Percentiles rank a stretch among this genome's conserved stretches.
Conservation (phyloP, 2,113 vertebrate genomes). For the Charadrius vociferus region DNA sequence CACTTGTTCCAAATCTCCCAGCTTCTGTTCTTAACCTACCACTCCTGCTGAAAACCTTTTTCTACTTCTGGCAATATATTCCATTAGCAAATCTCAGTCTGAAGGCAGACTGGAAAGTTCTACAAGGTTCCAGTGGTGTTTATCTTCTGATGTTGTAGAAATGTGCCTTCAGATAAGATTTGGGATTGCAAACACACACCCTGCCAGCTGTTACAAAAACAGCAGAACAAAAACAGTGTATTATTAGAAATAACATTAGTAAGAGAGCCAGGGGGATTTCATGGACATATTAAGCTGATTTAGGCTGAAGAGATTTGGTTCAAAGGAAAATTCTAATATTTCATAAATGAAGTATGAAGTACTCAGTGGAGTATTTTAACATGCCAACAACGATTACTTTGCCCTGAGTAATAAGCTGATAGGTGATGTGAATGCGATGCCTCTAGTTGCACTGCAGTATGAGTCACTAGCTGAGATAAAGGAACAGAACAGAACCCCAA, state of each 20-base stretch:
- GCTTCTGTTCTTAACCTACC: neutral
- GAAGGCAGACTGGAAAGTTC: neutral
- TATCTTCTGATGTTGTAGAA: neutral
- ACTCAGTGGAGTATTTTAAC: neutral
- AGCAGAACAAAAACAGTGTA: neutral
- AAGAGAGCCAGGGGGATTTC: neutral
- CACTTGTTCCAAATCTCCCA: neutral
- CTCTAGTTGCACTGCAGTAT: constrained; percentile 3
- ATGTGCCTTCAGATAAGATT: neutral
- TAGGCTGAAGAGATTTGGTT: neutral
- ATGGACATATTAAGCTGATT: neutral
- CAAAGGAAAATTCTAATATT: neutral
- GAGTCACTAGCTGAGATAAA: constrained; percentile 8
- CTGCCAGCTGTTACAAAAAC: neutral
- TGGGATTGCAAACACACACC: neutral
- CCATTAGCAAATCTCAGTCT: neutral
- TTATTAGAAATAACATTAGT: neutral
- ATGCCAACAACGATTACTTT: neutral
- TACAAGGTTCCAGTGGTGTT: neutral
- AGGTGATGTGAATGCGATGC: neutral
- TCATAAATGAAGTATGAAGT: neutral
- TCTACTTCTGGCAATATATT: neutral
- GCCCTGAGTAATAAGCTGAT: neutral
- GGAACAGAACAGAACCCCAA: neutral
- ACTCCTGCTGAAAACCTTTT: neutral